A percentile compares a stretch with the other conserved stretches of the same genome.
phyloP scores from a whole-genome alignment of 1,140 invertebrate species.

The Octopus sinensis region DNA sequence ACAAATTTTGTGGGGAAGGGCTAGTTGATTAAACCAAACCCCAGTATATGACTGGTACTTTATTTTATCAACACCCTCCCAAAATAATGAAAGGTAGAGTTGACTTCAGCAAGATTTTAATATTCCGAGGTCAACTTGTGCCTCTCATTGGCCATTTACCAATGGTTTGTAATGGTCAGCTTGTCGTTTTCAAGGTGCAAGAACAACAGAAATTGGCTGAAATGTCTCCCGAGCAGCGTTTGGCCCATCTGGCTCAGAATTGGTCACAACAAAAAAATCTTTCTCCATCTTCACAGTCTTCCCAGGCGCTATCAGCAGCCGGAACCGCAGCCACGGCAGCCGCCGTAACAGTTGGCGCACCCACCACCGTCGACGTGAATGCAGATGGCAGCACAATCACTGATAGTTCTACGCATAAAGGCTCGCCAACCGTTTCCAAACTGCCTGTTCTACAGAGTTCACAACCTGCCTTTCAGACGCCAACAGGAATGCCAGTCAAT shows the following conservation, averaged over 20 bases:
- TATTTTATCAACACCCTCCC: too few relatives aligned
- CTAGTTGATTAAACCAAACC: too few relatives aligned
- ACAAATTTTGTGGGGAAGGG: too few relatives aligned
- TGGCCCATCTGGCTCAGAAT: conserved; percentile 26
- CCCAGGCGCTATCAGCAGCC: neutral
- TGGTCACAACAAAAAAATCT: conserved; percentile 26
- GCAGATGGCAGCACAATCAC: neutral
- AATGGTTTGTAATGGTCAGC: too few relatives aligned
- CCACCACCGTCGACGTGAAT: neutral
- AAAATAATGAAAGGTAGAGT: too few relatives aligned
- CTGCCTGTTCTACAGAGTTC: neutral
- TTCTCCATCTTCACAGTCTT: neutral
- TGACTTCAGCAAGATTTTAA: too few relatives aligned
- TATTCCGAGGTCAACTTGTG: too few relatives aligned
- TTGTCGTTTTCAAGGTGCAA: conserved; percentile 21
- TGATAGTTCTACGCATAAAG: neutral
- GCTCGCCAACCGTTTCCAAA: neutral
- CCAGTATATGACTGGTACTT: too few relatives aligned
- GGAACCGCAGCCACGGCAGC: neutral
- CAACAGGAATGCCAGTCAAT: conserved; percentile 9
- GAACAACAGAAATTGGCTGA: conserved; percentile 38
- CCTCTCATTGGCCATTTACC: too few relatives aligned
- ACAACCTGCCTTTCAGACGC: neutral
- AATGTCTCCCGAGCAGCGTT: conserved; percentile 26
- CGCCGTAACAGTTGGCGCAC: neutral